Evolutionary conservation across 2,113 vertebrate genomes (phyloP), one percentile per base, ranked within the genome.

Genomic region (Anseranas semipalmata): DNA sequence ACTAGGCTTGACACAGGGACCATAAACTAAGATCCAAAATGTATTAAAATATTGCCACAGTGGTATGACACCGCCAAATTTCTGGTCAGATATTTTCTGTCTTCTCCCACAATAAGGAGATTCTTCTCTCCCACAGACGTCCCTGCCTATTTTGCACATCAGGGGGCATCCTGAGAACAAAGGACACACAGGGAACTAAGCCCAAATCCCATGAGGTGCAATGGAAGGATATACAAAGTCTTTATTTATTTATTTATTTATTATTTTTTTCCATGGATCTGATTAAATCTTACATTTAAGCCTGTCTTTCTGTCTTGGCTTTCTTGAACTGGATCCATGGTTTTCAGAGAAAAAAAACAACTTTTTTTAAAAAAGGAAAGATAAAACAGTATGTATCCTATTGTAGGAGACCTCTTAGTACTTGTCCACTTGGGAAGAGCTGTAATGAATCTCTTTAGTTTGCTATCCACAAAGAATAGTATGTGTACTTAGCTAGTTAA

Each of bases 351-450:
- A 33, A 87, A 91, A 48, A 25, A 15, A 7, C 15, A 27, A 21
- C n/a, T 12, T n/a, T 21, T 58, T 37, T 35, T 35, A 35, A 60
- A 60, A 4, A 0, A 1, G 27, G 4, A 15, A 59, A 3, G 4
- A 18, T 33, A 65, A 9, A 28, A 60, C 13, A 72, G 28, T 32
- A 53, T 8, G 0, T 19, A 4, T 77, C n/a, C 28, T 89, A 15
- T 30, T 30, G 1, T 25, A 63, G 32, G 8, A 67, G 13, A 82
- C 12, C 4, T 82, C 37, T 85, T 43, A 30, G 11, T 39, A 60
- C 24, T n/a, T 93, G 12, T 3, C 37, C 18, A 20, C 30, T 58
- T 66, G 37, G 37, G 37, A 87, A 55, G 6, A 62, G 7, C 3
- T 33, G 22, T 37, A 50, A 67, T 78, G 41, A 87, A 74, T 85